A percentile compares a stretch with the other conserved stretches of the same genome.
These are phyloP conservation scores for Aurelia sp. DNA, from an alignment of 30 jellyfish, hydroid and myxozoan species.

Conservation along the genomic window DNA sequence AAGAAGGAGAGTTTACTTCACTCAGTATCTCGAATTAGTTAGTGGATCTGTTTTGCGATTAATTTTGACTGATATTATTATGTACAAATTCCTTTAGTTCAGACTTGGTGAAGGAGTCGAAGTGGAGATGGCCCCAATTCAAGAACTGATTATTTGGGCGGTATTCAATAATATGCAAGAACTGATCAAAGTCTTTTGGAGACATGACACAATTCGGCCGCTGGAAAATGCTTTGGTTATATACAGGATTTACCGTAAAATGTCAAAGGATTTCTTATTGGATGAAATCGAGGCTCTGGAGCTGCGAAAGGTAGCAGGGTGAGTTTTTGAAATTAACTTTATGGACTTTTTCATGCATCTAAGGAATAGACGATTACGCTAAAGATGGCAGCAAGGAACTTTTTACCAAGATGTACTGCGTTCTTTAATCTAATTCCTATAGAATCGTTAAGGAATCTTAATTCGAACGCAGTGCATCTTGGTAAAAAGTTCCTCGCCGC, in stretches of 20 bases:
- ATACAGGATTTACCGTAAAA: constrained; percentile 4
- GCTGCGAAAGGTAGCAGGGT: constrained; percentile 1
- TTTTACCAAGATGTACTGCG: no score
- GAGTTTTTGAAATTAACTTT: not conserved
- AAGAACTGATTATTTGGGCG: constrained; percentile 55
- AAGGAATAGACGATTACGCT: no score
- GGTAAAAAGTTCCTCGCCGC: no score
- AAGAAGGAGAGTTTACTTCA: no score
- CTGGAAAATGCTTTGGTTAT: constrained; percentile 29
- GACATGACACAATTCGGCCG: constrained; percentile 16
- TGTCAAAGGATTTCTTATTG: not conserved
- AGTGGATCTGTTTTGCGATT: not conserved
- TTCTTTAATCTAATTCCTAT: no score
- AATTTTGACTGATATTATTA: not conserved
- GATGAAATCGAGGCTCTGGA: constrained; percentile 25
- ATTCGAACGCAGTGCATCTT: no score
- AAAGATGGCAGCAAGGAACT: no score
- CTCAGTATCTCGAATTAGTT: not conserved
- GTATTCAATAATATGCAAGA: constrained; percentile 24
- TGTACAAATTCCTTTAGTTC: not conserved
- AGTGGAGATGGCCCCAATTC: constrained; percentile 16
- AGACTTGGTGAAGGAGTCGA: not conserved
- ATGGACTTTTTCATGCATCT: not conserved
- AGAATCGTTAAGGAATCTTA: no score
- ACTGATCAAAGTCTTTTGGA: constrained; percentile 36